Conservation (phyloP, 2,888 invertebrate species). For the Acanthosepion pharaonis region DNA sequence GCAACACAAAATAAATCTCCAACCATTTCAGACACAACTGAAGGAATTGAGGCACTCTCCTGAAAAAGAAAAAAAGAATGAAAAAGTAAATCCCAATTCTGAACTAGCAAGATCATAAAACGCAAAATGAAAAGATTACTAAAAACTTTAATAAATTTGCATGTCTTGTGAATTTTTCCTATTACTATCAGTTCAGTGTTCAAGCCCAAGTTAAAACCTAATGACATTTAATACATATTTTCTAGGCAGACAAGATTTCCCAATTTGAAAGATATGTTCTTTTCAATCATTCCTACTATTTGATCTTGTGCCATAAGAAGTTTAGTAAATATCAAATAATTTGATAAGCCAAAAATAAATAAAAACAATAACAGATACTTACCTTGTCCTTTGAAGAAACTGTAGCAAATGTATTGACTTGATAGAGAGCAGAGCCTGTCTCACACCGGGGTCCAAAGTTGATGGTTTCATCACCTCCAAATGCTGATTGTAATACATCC, state of each 20-base stretch:
- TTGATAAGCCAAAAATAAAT: not conserved
- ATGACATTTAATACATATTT: too few relatives aligned
- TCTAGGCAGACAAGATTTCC: too few relatives aligned
- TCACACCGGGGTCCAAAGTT: constrained; percentile 71
- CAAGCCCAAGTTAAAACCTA: too few relatives aligned
- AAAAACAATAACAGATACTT: constrained; percentile 13
- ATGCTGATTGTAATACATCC: constrained; percentile 66
- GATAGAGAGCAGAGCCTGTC: constrained; percentile 69
- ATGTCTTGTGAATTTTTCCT: too few relatives aligned
- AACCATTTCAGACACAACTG: constrained; percentile 55
- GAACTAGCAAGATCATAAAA: not conserved
- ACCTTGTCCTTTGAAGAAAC: constrained; percentile 65
- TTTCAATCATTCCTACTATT: too few relatives aligned
- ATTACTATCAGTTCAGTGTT: too few relatives aligned
- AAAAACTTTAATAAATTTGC: too few relatives aligned
- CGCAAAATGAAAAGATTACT: constrained; percentile 46
- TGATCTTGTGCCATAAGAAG: too few relatives aligned
- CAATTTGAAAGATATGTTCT: too few relatives aligned
- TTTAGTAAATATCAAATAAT: not conserved
- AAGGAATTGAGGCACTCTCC: constrained; percentile 51
- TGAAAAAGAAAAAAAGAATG: not conserved
- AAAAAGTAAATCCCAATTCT: too few relatives aligned
- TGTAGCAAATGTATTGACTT: constrained; percentile 69
- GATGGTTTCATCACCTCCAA: constrained; percentile 70
- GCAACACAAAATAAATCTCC: constrained; percentile 64